Conservation (phyloP, 2,888 invertebrate genomes). For the Plemyria rubiginata region DNA sequence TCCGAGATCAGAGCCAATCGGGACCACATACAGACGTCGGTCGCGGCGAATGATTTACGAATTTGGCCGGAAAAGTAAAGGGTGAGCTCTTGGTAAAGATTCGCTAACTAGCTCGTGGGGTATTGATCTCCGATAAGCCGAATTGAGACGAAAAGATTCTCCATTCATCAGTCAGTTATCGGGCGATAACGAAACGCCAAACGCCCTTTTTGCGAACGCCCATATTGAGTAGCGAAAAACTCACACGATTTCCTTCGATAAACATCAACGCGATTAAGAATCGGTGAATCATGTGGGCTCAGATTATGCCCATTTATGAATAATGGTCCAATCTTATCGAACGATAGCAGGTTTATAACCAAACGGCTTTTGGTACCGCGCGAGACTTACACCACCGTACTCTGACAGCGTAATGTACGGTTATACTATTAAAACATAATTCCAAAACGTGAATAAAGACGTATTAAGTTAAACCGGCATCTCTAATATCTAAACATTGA, state of each 20-base stretch:
- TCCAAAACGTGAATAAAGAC: conserved; percentile 1
- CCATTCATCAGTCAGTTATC: conserved; percentile 83
- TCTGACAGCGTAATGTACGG: conserved; percentile 21
- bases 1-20: conserved; percentile 61
- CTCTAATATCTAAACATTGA: background rate
- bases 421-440: conserved; percentile 22
- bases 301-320: conserved; percentile 53
- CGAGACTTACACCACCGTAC: conserved; percentile 19
- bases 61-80: conserved; percentile 48
- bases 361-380: conserved; percentile 33
- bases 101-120: conserved; percentile 79
- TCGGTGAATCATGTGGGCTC: conserved; percentile 44
- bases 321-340: conserved; percentile 45
- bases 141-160: conserved; percentile 79
- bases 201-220: conserved; percentile 65
- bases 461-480: background rate
- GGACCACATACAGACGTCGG: conserved; percentile 75
- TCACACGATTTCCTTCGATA: conserved; percentile 65
- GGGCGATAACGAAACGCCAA: conserved; percentile 71
- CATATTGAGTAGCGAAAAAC: conserved; percentile 69
- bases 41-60: conserved; percentile 71
- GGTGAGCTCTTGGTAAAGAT: conserved; percentile 56
- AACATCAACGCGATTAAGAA: conserved; percentile 56
- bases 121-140: conserved; percentile 78
- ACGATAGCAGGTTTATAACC: conserved; percentile 36